These are phyloP conservation scores for Alectoris magna DNA, from an alignment of 2,797 vertebrate species.

Conservation along the genomic window DNA sequence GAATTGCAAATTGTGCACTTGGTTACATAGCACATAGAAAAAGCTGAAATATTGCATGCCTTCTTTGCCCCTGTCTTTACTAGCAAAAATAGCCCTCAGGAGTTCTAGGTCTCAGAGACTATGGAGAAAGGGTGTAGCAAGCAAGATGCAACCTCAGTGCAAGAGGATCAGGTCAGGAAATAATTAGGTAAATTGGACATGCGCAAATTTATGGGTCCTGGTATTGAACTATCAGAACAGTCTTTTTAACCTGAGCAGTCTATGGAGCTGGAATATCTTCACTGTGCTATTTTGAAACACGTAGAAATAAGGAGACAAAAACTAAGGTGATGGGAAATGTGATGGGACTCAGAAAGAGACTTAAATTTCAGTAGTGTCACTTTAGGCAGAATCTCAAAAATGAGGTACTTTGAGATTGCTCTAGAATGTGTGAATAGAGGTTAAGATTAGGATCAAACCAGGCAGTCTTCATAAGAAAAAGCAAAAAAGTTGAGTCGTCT, in stretches of 20 bases:
- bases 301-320: not conserved
- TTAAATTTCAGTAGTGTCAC: not conserved
- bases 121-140: not conserved
- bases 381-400: not conserved
- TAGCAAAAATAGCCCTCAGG: not conserved
- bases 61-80: not conserved
- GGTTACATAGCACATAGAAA: not conserved
- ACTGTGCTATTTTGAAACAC: not conserved
- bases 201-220: not conserved
- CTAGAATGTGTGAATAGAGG: fast-evolving
- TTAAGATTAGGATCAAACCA: not conserved
- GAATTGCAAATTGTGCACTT: not conserved
- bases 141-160: not conserved
- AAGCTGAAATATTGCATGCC: not conserved
- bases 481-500: not conserved
- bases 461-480: not conserved
- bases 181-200: not conserved
- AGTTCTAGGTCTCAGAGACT: not conserved
- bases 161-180: not conserved
- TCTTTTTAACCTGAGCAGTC: not conserved
- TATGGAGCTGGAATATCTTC: not conserved
- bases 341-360: not conserved
- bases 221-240: not conserved
- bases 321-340: not conserved
- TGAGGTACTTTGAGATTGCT: not conserved